phyloP scores from a whole-genome alignment of 1,140 invertebrate species.

The Drosophila repletoides region DNA sequence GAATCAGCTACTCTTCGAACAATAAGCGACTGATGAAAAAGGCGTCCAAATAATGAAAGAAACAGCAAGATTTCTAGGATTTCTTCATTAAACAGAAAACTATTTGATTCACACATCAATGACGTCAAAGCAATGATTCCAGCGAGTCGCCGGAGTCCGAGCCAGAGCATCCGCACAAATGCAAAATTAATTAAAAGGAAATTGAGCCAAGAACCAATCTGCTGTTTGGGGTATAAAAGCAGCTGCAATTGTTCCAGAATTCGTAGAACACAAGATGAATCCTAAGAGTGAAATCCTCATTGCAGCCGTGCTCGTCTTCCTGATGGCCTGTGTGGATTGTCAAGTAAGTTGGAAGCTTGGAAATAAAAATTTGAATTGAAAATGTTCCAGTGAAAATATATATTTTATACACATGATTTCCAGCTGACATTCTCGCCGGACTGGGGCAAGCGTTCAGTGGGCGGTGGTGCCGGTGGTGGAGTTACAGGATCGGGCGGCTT shows the following conservation, averaged over 20 bases:
- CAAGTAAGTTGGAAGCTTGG: slow-evolving; percentile 49
- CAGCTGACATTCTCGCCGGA: slow-evolving; percentile 81
- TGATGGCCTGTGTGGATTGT: slow-evolving; percentile 66
- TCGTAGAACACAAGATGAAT: slow-evolving; percentile 56
- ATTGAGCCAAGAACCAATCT: background rate
- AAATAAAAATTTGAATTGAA: no score
- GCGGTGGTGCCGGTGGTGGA: slow-evolving; percentile 34
- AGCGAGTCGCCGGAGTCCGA: background rate
- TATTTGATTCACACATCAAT: no score
- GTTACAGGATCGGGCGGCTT: slow-evolving; percentile 36
- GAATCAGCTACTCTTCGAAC: no score
- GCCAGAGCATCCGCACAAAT: slow-evolving; percentile 60
- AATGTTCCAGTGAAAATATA: background rate
- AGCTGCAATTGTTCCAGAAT: no score
- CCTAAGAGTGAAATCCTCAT: slow-evolving; percentile 58
- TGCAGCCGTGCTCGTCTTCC: slow-evolving; percentile 50
- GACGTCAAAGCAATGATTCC: slow-evolving; percentile 4
- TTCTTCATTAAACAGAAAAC: background rate
- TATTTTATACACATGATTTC: background rate
- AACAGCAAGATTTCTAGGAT: background rate
- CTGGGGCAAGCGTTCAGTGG: slow-evolving; percentile 78
- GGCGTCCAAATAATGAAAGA: no score
- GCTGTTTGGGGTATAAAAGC: slow-evolving; percentile 56
- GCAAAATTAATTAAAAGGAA: slow-evolving; percentile 29
- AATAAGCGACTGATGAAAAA: no score